phyloP scores from a whole-genome alignment of 2,113 vertebrate genomes.

The Cyphomyrus discorhynchus region DNA sequence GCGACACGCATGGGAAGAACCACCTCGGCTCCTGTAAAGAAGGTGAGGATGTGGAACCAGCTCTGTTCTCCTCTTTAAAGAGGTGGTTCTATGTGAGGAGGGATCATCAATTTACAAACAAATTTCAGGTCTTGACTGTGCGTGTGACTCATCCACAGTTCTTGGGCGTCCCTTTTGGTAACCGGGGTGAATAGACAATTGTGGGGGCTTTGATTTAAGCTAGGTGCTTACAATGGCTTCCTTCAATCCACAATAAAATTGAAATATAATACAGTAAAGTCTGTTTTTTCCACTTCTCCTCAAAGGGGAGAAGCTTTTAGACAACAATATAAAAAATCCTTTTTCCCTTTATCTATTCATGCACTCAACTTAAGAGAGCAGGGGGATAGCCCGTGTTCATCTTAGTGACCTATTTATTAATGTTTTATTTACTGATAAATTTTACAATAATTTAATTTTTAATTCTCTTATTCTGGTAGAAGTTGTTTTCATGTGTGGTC shows the following conservation, averaged over 20 bases:
- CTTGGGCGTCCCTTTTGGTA: neutral
- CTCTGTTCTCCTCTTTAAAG: conserved; percentile 7
- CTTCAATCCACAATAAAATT: neutral
- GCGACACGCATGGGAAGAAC: conserved; percentile 65
- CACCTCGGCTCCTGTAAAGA: conserved; percentile 58
- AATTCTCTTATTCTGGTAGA: too few relatives aligned
- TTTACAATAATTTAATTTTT: too few relatives aligned
- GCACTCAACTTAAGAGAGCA: too few relatives aligned
- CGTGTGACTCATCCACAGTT: neutral
- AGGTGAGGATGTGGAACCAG: conserved; percentile 50
- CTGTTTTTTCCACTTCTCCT: neutral
- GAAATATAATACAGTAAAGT: neutral
- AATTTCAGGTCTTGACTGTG: neutral
- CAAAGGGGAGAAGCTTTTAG: neutral
- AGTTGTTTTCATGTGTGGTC: too few relatives aligned
- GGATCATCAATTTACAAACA: conserved; percentile 29
- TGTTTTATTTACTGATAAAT: too few relatives aligned
- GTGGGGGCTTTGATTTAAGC: conserved; percentile 10
- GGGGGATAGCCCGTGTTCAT: too few relatives aligned
- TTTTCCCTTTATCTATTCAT: too few relatives aligned
- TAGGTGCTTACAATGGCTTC: conserved; percentile 18
- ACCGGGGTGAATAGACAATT: neutral
- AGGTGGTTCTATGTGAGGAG: conserved; percentile 30
- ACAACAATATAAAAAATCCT: too few relatives aligned
- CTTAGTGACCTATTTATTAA: too few relatives aligned